Evolutionary conservation across 2,113 vertebrate species (phyloP).

Genomic region (Eretmochelys imbricata): DNA sequence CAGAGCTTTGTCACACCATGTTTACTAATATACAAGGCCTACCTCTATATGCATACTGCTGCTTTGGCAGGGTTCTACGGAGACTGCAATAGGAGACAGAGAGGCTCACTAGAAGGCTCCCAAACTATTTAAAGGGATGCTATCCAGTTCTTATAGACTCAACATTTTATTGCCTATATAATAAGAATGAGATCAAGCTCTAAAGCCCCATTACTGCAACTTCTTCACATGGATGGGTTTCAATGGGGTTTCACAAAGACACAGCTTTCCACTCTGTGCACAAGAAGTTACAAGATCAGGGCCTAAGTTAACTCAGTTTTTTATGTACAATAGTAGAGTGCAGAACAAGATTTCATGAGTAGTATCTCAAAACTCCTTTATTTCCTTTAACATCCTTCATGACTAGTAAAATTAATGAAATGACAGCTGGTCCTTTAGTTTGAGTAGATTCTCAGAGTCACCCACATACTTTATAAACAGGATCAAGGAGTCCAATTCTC

Average conservation of each 20-base stretch:
- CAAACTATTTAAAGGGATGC: slow-evolving; percentile 38
- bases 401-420: slow-evolving; percentile 5
- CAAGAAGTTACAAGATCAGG: neutral
- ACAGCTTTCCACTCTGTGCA: neutral
- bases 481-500: neutral
- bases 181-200: slow-evolving; percentile 35
- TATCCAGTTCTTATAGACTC: neutral
- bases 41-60: slow-evolving; percentile 4
- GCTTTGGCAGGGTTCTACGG: neutral
- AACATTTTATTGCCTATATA: slow-evolving; percentile 20
- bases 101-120: slow-evolving; percentile 44
- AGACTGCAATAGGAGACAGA: neutral
- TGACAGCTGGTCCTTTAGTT: neutral
- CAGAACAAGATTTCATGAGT: neutral
- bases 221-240: neutral
- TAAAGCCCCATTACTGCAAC: neutral
- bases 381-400: neutral
- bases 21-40: slow-evolving; percentile 18
- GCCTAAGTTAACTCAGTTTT: neutral
- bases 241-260: neutral
- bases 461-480: neutral
- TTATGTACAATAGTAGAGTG: neutral
- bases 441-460: neutral
- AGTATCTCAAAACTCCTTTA: neutral
- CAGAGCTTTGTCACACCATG: too few species aligned